Percentiles rank a stretch among this genome's conserved stretches.
These are phyloP conservation scores for Phrixothrix hirtus DNA, from an alignment of 2,888 invertebrate genomes.

Conservation along the genomic window DNA sequence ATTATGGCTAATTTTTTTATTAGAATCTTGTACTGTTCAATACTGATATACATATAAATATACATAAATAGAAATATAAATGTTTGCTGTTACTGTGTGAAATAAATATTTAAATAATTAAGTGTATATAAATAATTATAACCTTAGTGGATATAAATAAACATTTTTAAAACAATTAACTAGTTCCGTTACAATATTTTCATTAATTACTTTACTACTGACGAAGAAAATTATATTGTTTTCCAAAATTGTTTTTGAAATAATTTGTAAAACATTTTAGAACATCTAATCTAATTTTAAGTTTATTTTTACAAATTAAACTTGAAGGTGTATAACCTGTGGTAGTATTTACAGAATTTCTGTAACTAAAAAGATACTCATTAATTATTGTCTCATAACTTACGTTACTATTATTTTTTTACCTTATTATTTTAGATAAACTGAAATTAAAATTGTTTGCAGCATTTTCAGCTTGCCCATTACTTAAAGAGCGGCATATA, in stretches of 20 bases:
- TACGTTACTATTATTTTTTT: background rate
- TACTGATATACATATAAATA: no score
- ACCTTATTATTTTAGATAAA: background rate
- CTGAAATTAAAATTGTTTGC: background rate
- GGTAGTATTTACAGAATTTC: background rate
- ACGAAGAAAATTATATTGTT: no score
- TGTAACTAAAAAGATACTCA: background rate
- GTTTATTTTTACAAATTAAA: background rate
- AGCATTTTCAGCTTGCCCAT: background rate
- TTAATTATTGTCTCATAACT: background rate
- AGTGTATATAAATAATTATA: no score
- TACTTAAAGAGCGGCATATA: background rate
- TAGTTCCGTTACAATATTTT: no score
- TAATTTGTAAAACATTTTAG: background rate
- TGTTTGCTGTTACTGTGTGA: no score
- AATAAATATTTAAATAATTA: no score
- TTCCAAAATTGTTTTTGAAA: background rate
- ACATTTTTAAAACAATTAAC: no score
- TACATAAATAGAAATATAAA: no score
- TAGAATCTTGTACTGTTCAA: no score
- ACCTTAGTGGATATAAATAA: no score
- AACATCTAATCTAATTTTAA: background rate
- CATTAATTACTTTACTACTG: no score
- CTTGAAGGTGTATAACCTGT: background rate
- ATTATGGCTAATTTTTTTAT: no score